phyloP scores from a whole-genome alignment of 2,888 invertebrate species.

The Lasioglossum vierecki region DNA sequence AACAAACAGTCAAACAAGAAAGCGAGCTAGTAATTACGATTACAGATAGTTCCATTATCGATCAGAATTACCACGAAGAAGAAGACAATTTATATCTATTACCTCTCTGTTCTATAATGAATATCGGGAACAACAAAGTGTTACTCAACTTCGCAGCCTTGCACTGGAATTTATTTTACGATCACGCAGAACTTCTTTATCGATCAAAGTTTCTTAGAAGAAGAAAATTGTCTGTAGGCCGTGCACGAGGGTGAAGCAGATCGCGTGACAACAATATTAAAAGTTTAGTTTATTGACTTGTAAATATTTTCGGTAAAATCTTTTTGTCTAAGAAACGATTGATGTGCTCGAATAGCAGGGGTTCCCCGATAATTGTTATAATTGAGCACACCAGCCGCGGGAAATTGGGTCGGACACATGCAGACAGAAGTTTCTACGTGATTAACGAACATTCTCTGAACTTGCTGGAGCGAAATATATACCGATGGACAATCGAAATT shows the following conservation, averaged over 20 bases:
- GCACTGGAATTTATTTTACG: too few relatives aligned
- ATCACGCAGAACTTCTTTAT: conserved; percentile 6
- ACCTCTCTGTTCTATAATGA: too few relatives aligned
- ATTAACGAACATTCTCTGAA: neutral
- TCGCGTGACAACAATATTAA: neutral
- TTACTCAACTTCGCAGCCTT: too few relatives aligned
- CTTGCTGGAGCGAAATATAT: neutral
- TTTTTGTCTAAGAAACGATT: neutral
- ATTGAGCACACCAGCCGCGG: neutral
- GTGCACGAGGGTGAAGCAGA: too few relatives aligned
- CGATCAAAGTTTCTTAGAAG: too few relatives aligned
- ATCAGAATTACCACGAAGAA: too few relatives aligned
- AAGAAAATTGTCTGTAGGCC: too few relatives aligned
- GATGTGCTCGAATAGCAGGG: neutral
- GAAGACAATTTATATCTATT: too few relatives aligned
- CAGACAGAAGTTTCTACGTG: neutral
- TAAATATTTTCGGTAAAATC: neutral
- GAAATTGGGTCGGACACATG: neutral
- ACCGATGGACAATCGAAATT: neutral
- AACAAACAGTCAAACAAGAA: too few relatives aligned
- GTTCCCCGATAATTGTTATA: neutral
- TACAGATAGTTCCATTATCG: too few relatives aligned
- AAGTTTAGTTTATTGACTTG: neutral
- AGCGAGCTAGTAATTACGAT: too few relatives aligned
- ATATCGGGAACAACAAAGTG: too few relatives aligned